Base-by-base conservation (phyloP, 1,140 invertebrate genomes). In the Gryon sp. region DNA sequence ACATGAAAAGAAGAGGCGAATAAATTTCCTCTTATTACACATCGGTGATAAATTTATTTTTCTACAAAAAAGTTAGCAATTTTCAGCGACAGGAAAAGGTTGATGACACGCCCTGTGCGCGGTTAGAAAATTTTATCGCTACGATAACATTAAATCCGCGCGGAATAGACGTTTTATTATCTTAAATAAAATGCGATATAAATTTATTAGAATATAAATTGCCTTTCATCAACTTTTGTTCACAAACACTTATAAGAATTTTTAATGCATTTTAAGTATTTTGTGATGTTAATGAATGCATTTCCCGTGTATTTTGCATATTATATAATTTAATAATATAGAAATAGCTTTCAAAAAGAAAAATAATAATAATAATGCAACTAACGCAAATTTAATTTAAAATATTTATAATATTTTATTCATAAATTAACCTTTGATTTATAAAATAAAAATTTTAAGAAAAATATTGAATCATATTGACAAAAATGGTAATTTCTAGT, bases 1-100 rank as follows among this genome's bases (percentile, higher is more conserved):
- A 36, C 24, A 24, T 5, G 26, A 57, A 69, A 63, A 65, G 24
- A 43, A 52, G 30, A 30, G 12, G 59, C 22, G 30, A 77, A 72
- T 60, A 68, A 68, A 68, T 62, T 70, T 75, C 72, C 75, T 75
- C 76, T 57, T 72, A 70, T 62, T n/a, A n/a, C n/a, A n/a, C 53
- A 62, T 36, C 43, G 62, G 24, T 24, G 40, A 77, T 77, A 72
- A 77, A 77, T 77, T 77, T 72, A 72, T 72, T 77, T 68, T 72
- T 60, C 66, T 65, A 41, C 52, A 72, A 77, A 52, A 65, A 70
- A 72, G 68, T 43, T 41, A 26, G 59, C 60, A 69, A 62, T 68
- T 76, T 69, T 38, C 57, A 63, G 36, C 38, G 41, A 20, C 52
- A 57, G 72, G 73, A 52, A 76, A 69, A 69, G 59, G 73, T 76